Evolutionary conservation across 2,888 invertebrate genomes (phyloP), one percentile per base, ranked within the genome.

Genomic region (Papilio elwesi): DNA sequence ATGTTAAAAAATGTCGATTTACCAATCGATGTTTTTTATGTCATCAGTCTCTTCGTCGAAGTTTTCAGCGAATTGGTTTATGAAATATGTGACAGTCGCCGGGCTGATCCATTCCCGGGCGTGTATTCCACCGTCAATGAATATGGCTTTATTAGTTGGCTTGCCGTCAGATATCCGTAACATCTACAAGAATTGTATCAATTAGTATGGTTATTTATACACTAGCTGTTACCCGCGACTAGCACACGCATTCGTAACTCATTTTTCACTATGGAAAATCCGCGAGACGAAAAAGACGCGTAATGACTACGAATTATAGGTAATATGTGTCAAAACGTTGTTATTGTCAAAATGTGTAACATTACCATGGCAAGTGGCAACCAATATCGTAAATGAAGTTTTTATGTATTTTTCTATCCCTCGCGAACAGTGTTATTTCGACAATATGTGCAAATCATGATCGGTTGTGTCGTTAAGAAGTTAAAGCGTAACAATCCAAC

Each of bases 91-190:
- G 0, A 97, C 97, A 0, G 96, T 95, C 0, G 98, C 97, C 0
- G 97, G 97, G 68, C 97, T 96, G 78, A 98, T 97, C 97, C 97
- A 99, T 94, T 99, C 99, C 52, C 98, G 94, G 0, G 98, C 98
- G 83, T 98, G 98, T 78, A 98, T 97, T 8, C 98, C 98, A 48
- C 96, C 96, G 81, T 97, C 97, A 71, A 97, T 95, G 95, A 97
- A 97, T 38, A 97, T 91, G 0, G 96, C 96, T 74, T 96, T 96
- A 78, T 95, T 96, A 13, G 90, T 90, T 0, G 94, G 79, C 57
- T 95, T 95, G 10, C 96, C 96, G 81, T 96, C 95, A 12, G 97
- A 97, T 76, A 97, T 96, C 78, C 96, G 93, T 68, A 94, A 78
- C 11, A 94, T 78, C 94, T 94, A 48, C 12, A 59, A 38, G 26